A percentile compares a stretch with the other conserved stretches of the same genome.
Conservation (phyloP, 2,113 vertebrate genomes). For the Myiozetetes cayanensis region DNA sequence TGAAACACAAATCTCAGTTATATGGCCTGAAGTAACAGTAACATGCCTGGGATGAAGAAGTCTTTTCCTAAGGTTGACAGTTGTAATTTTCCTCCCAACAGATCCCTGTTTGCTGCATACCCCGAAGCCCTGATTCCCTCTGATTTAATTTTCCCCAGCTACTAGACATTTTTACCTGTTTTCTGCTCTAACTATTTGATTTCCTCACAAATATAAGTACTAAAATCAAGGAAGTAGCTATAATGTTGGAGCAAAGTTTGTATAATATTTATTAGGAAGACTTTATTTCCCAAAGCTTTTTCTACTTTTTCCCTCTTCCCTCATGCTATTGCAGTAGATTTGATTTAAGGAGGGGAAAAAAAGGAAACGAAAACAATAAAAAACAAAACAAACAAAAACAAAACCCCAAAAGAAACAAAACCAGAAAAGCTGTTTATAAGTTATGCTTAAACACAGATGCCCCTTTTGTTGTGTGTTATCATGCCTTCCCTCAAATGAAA, state of each 20-base stretch:
- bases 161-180: neutral
- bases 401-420: neutral
- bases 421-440: neutral
- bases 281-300: neutral
- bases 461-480: neutral
- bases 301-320: neutral
- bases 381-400: too few relatives aligned
- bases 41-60: neutral
- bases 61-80: neutral
- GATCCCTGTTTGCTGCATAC: neutral
- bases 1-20: neutral
- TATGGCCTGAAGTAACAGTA: neutral
- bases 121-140: neutral
- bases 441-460: neutral
- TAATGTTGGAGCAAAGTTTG: neutral
- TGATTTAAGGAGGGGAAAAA: neutral
- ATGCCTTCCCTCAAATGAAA: neutral
- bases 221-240: neutral
- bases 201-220: neutral
- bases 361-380: neutral
- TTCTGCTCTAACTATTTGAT: neutral
- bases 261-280: neutral
- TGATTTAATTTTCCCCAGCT: neutral
- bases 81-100: neutral
- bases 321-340: neutral